Conservation (phyloP, 2,888 invertebrate species). For the Chelonus formosanus region DNA sequence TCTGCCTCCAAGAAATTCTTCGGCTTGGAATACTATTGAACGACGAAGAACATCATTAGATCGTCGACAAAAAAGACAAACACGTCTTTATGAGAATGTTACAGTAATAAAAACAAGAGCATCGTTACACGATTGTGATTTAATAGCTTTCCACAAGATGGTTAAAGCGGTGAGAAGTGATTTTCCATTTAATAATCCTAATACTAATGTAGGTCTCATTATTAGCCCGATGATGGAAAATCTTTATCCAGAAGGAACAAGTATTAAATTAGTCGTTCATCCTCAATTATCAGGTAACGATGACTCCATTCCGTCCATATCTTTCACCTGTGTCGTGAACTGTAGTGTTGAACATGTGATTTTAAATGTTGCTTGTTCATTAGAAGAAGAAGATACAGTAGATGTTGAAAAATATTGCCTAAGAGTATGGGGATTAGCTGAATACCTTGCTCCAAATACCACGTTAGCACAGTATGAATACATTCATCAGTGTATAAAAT, state of each 20-base stretch:
- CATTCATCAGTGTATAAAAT: conserved; percentile 90
- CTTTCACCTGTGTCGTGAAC: conserved; percentile 92
- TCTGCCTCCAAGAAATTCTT: conserved; percentile 70
- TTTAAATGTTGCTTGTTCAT: conserved; percentile 81
- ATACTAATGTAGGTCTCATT: conserved; percentile 87
- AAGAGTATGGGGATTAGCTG: conserved; percentile 86
- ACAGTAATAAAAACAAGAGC: conserved; percentile 71
- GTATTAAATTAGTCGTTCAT: conserved; percentile 88
- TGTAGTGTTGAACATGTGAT: conserved; percentile 88
- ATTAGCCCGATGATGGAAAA: conserved; percentile 88
- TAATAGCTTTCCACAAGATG: conserved; percentile 84
- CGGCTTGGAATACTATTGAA: conserved; percentile 67
- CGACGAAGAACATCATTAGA: conserved; percentile 64
- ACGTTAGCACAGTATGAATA: conserved; percentile 90
- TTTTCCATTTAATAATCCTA: conserved; percentile 78
- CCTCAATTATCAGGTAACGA: conserved; percentile 69
- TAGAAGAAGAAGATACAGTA: conserved; percentile 77
- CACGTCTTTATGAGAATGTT: conserved; percentile 78
- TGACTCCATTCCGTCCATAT: conserved; percentile 74
- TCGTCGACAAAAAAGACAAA: conserved; percentile 67
- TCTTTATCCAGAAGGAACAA: conserved; percentile 80
- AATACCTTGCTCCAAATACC: conserved; percentile 87
- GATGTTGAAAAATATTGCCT: conserved; percentile 71
- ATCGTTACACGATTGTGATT: conserved; percentile 77
- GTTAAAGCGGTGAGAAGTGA: conserved; percentile 80